Evolutionary conservation across 2,113 vertebrate species (phyloP), one percentile per base, ranked within the genome.

Genomic region (Cathartes aura): DNA sequence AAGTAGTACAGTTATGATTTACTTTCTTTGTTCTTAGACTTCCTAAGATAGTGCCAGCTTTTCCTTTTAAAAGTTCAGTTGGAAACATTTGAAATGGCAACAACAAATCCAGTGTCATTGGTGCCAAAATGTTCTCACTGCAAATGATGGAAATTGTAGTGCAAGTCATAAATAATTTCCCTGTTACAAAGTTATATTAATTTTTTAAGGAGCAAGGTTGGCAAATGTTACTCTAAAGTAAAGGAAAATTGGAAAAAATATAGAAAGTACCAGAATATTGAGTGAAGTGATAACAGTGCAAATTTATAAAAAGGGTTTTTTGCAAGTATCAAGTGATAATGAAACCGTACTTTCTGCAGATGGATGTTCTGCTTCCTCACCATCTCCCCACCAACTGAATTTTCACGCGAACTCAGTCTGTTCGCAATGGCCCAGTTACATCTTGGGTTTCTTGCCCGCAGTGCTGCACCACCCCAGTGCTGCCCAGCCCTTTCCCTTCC

Each of bases 61-160:
- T 94, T 94, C 70, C 83, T 82, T 89, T 89, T 59, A 21, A 38
- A 93, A 94, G 94, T 93, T 95, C 87, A 95, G 24, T 90, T 4
- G 93, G 94, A 97, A 95, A 64, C 34, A 71, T 90, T 95, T 89
- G 76, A 95, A 96, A 92, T 74, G 92, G 70, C 82, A 96, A 60
- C 88, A 96, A 63, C 9, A 93, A 96, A 83, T 58, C 62, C 79
- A 55, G 2, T 91, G 56, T 95, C 53, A 34, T 24, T 32, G 38
- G 27, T 81, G 97, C 96, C 92, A 97, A 84, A 88, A 52, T 55
- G 21, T 66, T 80, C 55, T 87, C 24, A 21, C 11, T 62, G 93
- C 60, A 85, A 67, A 74, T 27, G 27, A 66, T 50, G 64, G 53
- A 70, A 68, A 74, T 38, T 45, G 17, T 29, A 71, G 24, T 59